Evolutionary conservation across 30 jellyfish, hydroid and myxozoan species (phyloP), one percentile per base, ranked within the genome.

Genomic region (Chironex yamaguchii): DNA sequence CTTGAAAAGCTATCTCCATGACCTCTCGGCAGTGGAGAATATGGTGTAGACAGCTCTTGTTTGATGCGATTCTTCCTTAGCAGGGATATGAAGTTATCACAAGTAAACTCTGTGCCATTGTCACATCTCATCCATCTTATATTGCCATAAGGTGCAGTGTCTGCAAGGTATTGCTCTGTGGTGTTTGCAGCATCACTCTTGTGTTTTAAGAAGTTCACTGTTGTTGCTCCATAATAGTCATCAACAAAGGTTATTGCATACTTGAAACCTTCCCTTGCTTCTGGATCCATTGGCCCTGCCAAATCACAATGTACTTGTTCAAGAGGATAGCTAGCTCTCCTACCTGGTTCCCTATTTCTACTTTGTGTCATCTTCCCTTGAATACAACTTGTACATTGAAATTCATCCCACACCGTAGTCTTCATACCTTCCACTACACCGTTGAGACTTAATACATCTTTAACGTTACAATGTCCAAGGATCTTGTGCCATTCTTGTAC

Each of bases 1-100:
- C 29, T 88, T 95, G 71, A 88, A 88, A 26, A 88, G 30, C 22
- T 90, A 25, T 52, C 96, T 36, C 97, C 97, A 88, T 0, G 30
- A 32, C 81, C 97, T 64, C 36, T 88, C 97, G 9, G 97, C 97
- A 4, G 96, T 88, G 84, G 84, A 17, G 84, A 29, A 75, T 70
- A 6, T 6, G 78, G 84, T 34, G 76, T 29, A 74, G 28, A 6
- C 4, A 4, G 1, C 28, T 48, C 84, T 2, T 74, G 87, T 27
- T 49, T 74, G 62, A 74, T 74, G 13, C 34, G 26, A 29, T 50
- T 4, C n/a, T 69, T n/a, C 29, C 12, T 20, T 54, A 13, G 62
- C 26, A 68, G 62, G 2, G 50, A 42, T 4, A 28, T 22, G 36
- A 81, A 78, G 21, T 78, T 34, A 20, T 54, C 25, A 29, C 86